Percentiles rank a stretch among this genome's conserved stretches.
phyloP scores from a whole-genome alignment of 2,797 vertebrate genomes.

The Pipistrellus pygmaeus region DNA sequence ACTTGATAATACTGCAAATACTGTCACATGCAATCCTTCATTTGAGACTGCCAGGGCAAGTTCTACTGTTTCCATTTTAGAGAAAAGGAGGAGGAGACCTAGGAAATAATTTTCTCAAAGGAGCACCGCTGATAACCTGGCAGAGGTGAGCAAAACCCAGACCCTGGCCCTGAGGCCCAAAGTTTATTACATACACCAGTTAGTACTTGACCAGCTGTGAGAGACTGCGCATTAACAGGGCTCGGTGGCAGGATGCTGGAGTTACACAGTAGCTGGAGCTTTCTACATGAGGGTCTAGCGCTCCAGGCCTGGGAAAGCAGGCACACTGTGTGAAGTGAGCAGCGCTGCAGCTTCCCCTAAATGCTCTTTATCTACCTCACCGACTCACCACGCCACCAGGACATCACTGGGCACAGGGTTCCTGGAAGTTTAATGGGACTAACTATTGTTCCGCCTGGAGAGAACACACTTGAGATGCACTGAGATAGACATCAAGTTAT shows the following conservation, averaged over 20 bases:
- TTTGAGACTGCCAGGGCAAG: background rate
- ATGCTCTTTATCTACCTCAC: background rate
- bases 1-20: background rate
- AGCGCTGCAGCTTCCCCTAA: background rate
- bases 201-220: background rate
- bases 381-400: background rate
- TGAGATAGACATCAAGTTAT: background rate
- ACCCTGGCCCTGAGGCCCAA: background rate
- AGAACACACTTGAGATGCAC: constrained; percentile 21
- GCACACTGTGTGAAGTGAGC: no score
- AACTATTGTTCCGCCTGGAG: constrained; percentile 4
- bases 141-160: background rate
- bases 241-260: background rate
- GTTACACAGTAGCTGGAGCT: background rate
- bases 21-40: background rate
- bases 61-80: background rate
- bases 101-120: background rate
- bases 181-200: background rate
- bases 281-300: background rate
- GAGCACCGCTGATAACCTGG: background rate
- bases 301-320: background rate
- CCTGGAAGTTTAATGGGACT: constrained; percentile 38
- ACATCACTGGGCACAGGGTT: constrained; percentile 6
- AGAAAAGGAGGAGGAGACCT: background rate
- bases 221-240: background rate